Evolutionary conservation across 2,888 invertebrate species (phyloP), one percentile per base, ranked within the genome.

Genomic region (Dromius quadrimaculatus): DNA sequence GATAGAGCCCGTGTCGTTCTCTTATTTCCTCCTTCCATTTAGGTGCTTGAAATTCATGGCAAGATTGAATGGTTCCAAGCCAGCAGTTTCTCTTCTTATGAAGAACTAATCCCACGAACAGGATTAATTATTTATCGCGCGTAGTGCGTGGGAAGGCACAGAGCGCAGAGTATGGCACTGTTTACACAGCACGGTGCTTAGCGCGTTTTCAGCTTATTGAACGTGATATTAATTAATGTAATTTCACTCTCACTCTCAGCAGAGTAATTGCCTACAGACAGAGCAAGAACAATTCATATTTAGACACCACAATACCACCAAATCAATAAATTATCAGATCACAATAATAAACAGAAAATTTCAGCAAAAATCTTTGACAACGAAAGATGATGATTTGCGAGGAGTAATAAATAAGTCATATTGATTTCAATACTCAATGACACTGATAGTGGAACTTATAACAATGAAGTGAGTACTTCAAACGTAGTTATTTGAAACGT

Each of bases 91-190:
- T 9, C 41, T 13, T n/a, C 41, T 23, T 13, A 41, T 59, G 62
- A 62, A 62, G 62, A 62, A 62, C 41, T 38, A 62, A 62, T n/a
- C 41, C 43, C 9, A 11, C 11, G 62, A 41, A 62, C 19, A 22
- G 62, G 41, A 62, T 62, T 62, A 62, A 62, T 62, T 62, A 62
- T 62, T 62, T 62, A 62, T 41, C 62, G 41, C 41, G 62, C 62
- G 59, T 57, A n/a, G n/a, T n/a, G n/a, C n/a, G n/a, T n/a, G n/a
- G n/a, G n/a, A n/a, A n/a, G n/a, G n/a, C n/a, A n/a, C n/a, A n/a
- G n/a, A n/a, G 57, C 61, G 38, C 15, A 59, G 38, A 36, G 20
- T 61, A 22, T 41, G 62, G 41, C 62, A 62, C 11, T 6, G 13
- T n/a, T n/a, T 19, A 41, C 22, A 62, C 20, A 9, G 36, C 36